phyloP scores from a whole-genome alignment of 2,797 vertebrate species.

The Manis javanica region DNA sequence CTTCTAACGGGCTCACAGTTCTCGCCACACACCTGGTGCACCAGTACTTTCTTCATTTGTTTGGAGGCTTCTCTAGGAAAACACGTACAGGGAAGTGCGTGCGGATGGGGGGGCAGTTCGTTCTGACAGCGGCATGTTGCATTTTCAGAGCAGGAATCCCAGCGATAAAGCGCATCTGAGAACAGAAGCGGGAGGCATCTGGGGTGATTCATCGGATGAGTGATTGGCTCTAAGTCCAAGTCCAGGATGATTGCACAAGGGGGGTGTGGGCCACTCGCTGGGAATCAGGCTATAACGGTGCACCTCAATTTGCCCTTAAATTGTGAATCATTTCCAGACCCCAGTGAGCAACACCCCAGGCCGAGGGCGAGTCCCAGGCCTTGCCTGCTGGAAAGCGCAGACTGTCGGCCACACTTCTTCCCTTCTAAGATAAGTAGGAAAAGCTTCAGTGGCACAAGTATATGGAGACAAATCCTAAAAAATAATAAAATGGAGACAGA shows the following conservation, averaged over 20 bases:
- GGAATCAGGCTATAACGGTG: neutral
- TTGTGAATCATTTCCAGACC: neutral
- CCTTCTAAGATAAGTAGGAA: slow-evolving; percentile 4
- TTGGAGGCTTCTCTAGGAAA: neutral
- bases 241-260: neutral
- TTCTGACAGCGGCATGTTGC: neutral
- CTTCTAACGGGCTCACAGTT: neutral
- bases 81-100: neutral
- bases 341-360: neutral
- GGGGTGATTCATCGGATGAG: neutral
- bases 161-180: neutral
- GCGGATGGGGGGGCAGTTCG: neutral
- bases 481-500: neutral
- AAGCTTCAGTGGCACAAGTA: neutral
- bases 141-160: neutral
- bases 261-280: neutral
- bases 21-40: neutral
- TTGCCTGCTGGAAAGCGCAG: neutral
- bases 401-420: neutral
- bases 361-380: neutral
- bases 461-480: neutral
- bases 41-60: neutral
- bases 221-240: neutral
- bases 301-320: neutral
- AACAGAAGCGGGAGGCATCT: neutral